Evolutionary conservation across 2,888 invertebrate genomes (phyloP), one percentile per base, ranked within the genome.

Genomic region (Heliconius ethilla): DNA sequence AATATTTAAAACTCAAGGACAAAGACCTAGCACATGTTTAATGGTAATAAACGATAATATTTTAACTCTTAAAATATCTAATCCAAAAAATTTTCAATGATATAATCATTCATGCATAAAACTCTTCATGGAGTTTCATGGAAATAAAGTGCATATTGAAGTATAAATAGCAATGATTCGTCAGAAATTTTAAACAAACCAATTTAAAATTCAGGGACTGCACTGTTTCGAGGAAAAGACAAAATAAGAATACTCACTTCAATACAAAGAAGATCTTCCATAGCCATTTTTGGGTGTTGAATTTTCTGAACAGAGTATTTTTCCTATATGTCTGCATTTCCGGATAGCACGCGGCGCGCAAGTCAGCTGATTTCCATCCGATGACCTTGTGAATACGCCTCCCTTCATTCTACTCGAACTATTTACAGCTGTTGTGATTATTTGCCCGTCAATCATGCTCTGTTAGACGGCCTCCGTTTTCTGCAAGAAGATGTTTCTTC

Each of bases 401-500:
- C 89, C 87, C 84, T 85, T 87, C 84, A 83, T 85, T 86, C 88
- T 89, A 88, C 89, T 87, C 89, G 87, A 88, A 89, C 85, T 91
- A 92, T 92, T 88, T 92, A 92, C 92, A 92, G 83, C 87, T 85
- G 88, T 87, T 74, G 83, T 82, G 84, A 84, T 87, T 88, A 84
- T 87, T 87, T 83, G 85, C 83, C 85, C 85, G 83, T 82, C 81
- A 80, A 80, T 74, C 81, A 81, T 79, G 81, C 83, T 81, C 66
- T 73, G 22, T 78, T 66, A 78, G 78, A 81, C 84, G 90, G 86
- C 92, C 94, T 94, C 84, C 94, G 90, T 82, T 94, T 94, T 83
- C 93, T 89, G 83, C 94, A 94, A 82, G 94, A 94, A 72, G 94
- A 94, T 75, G 94, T 94, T 84, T 94, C 94, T 84, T 91, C 90